phyloP scores from a whole-genome alignment of 1,140 invertebrate genomes.

The Arion vulgaris region DNA sequence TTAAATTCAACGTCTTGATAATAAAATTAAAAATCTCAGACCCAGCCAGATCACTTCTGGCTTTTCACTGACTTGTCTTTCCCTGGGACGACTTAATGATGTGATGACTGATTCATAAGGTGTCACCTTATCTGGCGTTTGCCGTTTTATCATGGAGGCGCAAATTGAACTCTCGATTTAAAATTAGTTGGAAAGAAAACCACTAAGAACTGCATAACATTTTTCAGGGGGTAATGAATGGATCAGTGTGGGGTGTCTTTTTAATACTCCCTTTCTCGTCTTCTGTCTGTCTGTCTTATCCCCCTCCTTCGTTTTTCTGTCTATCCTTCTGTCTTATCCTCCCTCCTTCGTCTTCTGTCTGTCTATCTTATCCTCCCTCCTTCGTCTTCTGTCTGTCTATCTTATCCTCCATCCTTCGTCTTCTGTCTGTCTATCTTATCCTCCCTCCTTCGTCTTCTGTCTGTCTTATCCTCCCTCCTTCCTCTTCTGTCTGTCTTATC shows the following conservation, averaged over 20 bases:
- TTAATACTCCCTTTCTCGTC: not conserved
- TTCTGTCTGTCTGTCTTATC: too few relatives aligned
- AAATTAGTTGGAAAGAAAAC: not conserved
- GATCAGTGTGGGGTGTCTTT: too few relatives aligned
- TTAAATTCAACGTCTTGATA: too few relatives aligned
- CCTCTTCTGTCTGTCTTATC: too few relatives aligned
- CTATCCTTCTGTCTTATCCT: too few relatives aligned
- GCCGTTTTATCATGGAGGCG: conserved; percentile 10
- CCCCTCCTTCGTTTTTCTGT: too few relatives aligned
- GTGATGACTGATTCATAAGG: not conserved
- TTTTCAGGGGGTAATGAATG: not conserved
- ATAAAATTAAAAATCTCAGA: too few relatives aligned
- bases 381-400: too few relatives aligned
- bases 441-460: not conserved
- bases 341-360: too few relatives aligned
- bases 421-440: not conserved
- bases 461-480: too few relatives aligned
- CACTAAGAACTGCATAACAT: not conserved
- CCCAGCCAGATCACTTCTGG: not conserved
- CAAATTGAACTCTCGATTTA: not conserved
- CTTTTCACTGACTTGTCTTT: not conserved
- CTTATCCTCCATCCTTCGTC: not conserved
- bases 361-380: too few relatives aligned
- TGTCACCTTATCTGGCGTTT: not conserved
- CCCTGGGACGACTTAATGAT: not conserved